A percentile compares a stretch with the other conserved stretches of the same genome.
These are phyloP conservation scores for Cylloceria caligata DNA, from an alignment of 2,888 invertebrate species.

Conservation along the genomic window DNA sequence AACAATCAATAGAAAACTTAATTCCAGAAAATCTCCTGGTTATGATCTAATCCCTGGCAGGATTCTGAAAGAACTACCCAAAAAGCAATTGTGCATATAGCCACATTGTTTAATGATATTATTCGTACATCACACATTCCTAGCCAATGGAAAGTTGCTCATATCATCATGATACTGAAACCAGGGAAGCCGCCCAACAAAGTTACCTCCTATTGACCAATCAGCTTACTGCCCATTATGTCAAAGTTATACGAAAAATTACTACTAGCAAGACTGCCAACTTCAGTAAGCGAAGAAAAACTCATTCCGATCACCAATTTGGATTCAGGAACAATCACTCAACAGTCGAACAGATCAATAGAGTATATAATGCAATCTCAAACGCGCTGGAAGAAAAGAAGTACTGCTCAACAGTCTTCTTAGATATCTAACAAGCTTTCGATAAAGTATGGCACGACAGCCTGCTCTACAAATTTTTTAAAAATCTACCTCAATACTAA, in stretches of 20 bases:
- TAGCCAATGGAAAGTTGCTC: not conserved
- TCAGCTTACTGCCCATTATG: too few species aligned
- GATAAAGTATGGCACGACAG: too few species aligned
- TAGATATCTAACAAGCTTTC: too few species aligned
- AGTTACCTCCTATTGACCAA: slow-evolving; percentile 61
- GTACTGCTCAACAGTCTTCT: too few species aligned
- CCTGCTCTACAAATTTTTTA: slow-evolving; percentile 23
- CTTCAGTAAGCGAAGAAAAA: not conserved
- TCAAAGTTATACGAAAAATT: slow-evolving; percentile 73
- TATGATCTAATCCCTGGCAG: not conserved
- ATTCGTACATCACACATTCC: too few species aligned
- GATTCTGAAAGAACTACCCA: slow-evolving; percentile 9
- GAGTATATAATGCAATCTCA: too few species aligned
- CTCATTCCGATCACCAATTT: slow-evolving; percentile 26
- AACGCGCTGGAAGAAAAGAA: slow-evolving; percentile 6
- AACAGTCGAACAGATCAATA: too few species aligned
- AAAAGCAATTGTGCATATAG: not conserved
- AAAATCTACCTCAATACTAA: too few species aligned
- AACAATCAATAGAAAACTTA: not conserved
- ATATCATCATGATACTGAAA: too few species aligned
- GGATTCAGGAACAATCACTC: too few species aligned
- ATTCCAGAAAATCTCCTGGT: too few species aligned
- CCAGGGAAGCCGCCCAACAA: slow-evolving; percentile 40
- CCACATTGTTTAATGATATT: not conserved
- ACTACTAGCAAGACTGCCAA: slow-evolving; percentile 59